Evolutionary conservation across 2,113 vertebrate genomes (phyloP).

Genomic region (Lycaon pictus): DNA sequence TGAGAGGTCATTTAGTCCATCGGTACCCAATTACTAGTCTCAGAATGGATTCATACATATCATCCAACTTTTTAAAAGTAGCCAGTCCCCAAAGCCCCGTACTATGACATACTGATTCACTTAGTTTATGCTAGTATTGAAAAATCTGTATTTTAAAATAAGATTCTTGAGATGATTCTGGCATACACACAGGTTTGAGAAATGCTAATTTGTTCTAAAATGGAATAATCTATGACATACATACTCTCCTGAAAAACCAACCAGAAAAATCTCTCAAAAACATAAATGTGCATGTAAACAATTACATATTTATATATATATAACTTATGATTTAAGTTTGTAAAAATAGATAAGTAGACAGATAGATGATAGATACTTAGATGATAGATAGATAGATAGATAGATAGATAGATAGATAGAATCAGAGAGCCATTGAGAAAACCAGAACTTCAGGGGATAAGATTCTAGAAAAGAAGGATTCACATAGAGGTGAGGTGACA

Average conservation of each 20-base stretch:
- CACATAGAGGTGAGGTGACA: not conserved
- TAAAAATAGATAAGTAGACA: not conserved
- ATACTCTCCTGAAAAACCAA: not conserved
- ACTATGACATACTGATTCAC: not conserved
- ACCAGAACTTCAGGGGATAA: not conserved
- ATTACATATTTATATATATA: not conserved
- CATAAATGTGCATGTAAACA: not conserved
- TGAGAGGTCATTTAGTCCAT: not conserved
- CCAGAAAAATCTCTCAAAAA: not conserved
- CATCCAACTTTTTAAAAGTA: not conserved
- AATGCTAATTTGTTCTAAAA: not conserved
- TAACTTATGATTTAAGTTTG: not conserved
- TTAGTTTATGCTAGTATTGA: not conserved
- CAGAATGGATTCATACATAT: not conserved
- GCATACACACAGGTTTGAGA: not conserved
- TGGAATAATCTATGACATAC: not conserved
- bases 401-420: not conserved
- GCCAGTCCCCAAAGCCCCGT: not conserved
- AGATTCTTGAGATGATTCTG: not conserved
- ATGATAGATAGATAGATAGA: not conserved
- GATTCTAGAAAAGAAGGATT: not conserved
- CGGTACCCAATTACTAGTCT: not conserved
- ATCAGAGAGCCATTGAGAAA: not conserved
- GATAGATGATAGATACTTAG: not conserved
- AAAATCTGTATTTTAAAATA: constrained; percentile 39